Evolutionary conservation across 2,888 invertebrate genomes (phyloP), one percentile per base, ranked within the genome.

Genomic region (Drosophila nigricruria): DNA sequence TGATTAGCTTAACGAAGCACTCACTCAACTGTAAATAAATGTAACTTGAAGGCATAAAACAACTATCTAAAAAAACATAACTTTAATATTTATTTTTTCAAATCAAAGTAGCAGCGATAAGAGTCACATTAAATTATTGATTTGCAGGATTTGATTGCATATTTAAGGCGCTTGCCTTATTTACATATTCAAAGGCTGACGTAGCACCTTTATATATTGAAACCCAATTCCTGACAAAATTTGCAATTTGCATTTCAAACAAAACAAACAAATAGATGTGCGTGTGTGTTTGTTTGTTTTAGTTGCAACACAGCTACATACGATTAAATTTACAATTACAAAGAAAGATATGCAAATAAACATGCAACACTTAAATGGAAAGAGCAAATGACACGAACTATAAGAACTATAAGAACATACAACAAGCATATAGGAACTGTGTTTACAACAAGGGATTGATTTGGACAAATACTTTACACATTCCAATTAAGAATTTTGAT

Each of bases 221-320:
- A 38, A 36, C 4, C 45, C 56, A 53, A 68, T 42, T 45, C 14
- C 23, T 49, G 36, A 18, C 49, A 47, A 52, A 52, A 64, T 52
- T 50, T 56, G 40, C 32, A 62, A 73, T 73, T 77, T 68, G 56
- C 56, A 73, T 68, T 58, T 73, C 23, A 61, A 77, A 59, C 40
- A 62, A 61, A 77, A 54, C 43, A 58, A 60, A 43, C 38, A 49
- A 42, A 53, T 18, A 10, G 1, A 6, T 56, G 42, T 42, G 8
- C 20, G 12, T 30, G 45, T 56, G 32, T 40, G 34, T 18, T 25
- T 74, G 38, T 57, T 69, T 53, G 40, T 18, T 59, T 47, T 52
- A 12, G 12, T 8, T 43, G 30, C 10, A 23, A 8, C 16, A 18
- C 10, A 43, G 32, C 42, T 23, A 54, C 38, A 54, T n/a, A n/a